Percentiles rank a stretch among this genome's conserved stretches.
Evolutionary conservation across 2,797 vertebrate species (phyloP).

Genomic region (Ambastaia sidthimunki): DNA sequence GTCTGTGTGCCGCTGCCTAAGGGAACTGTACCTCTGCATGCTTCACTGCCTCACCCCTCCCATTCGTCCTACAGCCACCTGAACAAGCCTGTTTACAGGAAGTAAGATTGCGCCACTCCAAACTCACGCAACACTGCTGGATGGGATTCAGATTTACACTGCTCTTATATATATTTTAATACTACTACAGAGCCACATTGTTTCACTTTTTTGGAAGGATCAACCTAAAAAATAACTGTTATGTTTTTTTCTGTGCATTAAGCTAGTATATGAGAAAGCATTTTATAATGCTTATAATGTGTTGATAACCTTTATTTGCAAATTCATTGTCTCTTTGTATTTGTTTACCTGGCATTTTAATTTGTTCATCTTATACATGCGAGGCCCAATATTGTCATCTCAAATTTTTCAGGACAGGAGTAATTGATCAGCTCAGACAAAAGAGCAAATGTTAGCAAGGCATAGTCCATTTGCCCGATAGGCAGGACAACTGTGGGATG

Average conservation of each 20-base stretch:
- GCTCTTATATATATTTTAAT: too few species aligned
- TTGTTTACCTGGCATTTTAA: neutral
- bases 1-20: constrained; percentile 71
- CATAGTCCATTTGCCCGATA: constrained; percentile 34
- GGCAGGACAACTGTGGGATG: constrained; percentile 1
- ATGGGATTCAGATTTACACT: too few species aligned
- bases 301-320: neutral
- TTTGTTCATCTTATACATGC: neutral
- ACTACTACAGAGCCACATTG: too few species aligned
- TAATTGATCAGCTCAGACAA: constrained; percentile 26
- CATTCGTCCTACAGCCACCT: constrained; percentile 53
- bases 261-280: too few species aligned
- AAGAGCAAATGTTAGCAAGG: constrained; percentile 41
- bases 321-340: neutral
- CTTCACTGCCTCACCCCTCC: constrained; percentile 72
- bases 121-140: too few species aligned
- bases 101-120: neutral
- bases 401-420: constrained; percentile 5
- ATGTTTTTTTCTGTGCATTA: too few species aligned
- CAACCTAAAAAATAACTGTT: too few species aligned
- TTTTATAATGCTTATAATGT: neutral
- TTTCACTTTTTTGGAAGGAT: too few species aligned
- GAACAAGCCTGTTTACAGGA: constrained; percentile 47
- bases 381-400: neutral
- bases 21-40: constrained; percentile 80